Percentiles rank a stretch among this genome's conserved stretches.
Evolutionary conservation across 2,888 invertebrate species (phyloP).

Genomic region (Maniola hyperantus): DNA sequence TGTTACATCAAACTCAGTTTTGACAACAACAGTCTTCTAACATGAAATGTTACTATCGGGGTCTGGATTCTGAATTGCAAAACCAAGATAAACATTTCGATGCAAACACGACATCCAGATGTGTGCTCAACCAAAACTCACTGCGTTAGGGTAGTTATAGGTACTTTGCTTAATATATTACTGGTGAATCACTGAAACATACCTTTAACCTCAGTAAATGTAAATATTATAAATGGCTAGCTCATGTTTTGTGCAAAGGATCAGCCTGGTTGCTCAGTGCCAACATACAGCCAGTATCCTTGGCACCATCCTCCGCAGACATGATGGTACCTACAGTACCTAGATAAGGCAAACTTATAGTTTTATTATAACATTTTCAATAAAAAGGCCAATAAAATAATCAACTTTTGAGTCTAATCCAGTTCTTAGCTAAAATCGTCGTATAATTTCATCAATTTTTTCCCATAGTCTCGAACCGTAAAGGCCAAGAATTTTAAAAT

Average conservation of each 20-base stretch:
- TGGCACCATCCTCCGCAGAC: too few species aligned
- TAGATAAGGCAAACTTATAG: too few species aligned
- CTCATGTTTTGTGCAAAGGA: too few species aligned
- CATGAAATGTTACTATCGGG: slow-evolving; percentile 13
- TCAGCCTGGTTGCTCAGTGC: too few species aligned
- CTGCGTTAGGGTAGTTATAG: neutral
- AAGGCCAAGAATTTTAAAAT: neutral
- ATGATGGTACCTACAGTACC: too few species aligned
- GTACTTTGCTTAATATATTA: neutral
- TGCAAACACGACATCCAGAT: slow-evolving; percentile 12
- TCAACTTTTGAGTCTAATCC: too few species aligned
- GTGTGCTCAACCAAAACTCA: slow-evolving; percentile 1
- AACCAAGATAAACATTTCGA: slow-evolving; percentile 18
- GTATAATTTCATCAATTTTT: neutral
- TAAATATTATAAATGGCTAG: too few species aligned
- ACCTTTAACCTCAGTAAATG: neutral
- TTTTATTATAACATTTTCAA: too few species aligned
- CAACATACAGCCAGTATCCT: too few species aligned
- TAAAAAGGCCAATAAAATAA: too few species aligned
- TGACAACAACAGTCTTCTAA: too few species aligned
- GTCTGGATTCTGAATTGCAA: slow-evolving; percentile 4
- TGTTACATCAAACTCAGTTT: neutral
- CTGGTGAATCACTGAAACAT: neutral
- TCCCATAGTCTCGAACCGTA: neutral
- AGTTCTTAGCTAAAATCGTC: neutral